These are phyloP conservation scores for Drosophila ambigua DNA, from an alignment of 1,140 invertebrate species.

Conservation along the genomic window DNA sequence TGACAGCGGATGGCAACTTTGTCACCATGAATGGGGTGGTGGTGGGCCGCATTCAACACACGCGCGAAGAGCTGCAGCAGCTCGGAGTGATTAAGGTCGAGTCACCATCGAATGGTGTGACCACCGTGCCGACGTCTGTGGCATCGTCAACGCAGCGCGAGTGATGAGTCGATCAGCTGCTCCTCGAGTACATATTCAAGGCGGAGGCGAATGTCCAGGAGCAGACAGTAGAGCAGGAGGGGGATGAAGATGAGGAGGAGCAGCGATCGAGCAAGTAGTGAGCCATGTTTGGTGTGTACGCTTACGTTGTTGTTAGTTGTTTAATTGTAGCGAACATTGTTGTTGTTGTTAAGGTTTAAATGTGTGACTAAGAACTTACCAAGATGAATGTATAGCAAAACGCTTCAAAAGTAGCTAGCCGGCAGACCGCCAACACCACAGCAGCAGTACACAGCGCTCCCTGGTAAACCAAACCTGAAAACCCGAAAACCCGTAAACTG, in stretches of 20 bases:
- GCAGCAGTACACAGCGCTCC: slow-evolving; percentile 54
- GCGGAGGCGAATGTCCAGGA: slow-evolving; percentile 48
- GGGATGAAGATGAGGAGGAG: slow-evolving; percentile 28
- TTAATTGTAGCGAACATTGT: slow-evolving; percentile 81
- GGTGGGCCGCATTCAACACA: slow-evolving; percentile 75
- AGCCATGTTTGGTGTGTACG: slow-evolving; percentile 66
- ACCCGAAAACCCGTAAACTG: slow-evolving; percentile 12
- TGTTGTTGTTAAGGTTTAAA: slow-evolving; percentile 79
- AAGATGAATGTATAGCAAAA: slow-evolving; percentile 70
- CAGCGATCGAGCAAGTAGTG: slow-evolving; percentile 34
- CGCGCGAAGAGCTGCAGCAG: slow-evolving; percentile 74
- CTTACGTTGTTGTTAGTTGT: slow-evolving; percentile 82
- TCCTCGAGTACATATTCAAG: slow-evolving; percentile 73
- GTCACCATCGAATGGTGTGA: slow-evolving; percentile 68
- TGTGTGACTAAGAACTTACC: slow-evolving; percentile 72
- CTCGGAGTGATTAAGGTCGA: slow-evolving; percentile 79
- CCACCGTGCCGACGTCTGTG: slow-evolving; percentile 29
- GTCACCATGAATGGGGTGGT: slow-evolving; percentile 82
- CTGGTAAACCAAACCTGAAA: slow-evolving; percentile 20
- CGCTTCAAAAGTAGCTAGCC: slow-evolving; percentile 73
- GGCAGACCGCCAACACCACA: slow-evolving; percentile 35
- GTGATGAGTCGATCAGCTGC: slow-evolving; percentile 75
- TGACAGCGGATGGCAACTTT: slow-evolving; percentile 78
- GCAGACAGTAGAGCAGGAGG: slow-evolving; percentile 17
- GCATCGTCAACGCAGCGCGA: slow-evolving; percentile 61